Conservation (phyloP, 2,113 vertebrate genomes). For the Apteryx mantelli region DNA sequence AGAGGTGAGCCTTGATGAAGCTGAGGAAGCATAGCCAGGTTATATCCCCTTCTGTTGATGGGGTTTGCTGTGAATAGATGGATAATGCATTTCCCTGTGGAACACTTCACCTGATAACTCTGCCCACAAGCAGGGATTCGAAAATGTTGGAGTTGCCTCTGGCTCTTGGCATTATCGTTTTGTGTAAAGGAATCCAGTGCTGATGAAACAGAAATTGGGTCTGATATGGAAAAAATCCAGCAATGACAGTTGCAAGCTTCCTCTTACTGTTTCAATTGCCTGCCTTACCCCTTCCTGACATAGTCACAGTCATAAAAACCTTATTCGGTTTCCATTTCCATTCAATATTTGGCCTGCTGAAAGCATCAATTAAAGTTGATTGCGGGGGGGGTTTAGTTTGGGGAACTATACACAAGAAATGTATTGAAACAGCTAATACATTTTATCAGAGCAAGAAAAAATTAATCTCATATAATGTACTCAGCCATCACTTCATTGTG, state of each 20-base stretch:
- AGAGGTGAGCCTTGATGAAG: background rate
- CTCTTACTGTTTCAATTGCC: background rate
- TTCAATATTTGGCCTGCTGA: background rate
- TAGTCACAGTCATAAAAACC: background rate
- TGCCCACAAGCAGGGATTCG: background rate
- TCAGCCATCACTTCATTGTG: background rate
- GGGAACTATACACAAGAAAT: background rate
- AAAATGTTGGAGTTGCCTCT: background rate
- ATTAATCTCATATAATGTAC: rapidly evolving
- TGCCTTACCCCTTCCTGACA: background rate
- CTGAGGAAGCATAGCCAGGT: background rate
- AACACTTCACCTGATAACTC: background rate
- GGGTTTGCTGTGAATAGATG: background rate
- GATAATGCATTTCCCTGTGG: background rate
- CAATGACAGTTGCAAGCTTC: background rate
- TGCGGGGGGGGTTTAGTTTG: background rate
- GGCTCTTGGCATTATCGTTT: background rate
- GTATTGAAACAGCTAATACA: background rate
- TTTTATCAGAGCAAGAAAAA: conserved; percentile 14
- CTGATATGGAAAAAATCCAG: background rate
- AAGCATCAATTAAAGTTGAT: background rate
- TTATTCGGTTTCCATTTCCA: background rate
- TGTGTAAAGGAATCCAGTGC: background rate
- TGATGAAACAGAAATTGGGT: background rate
- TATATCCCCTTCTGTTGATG: background rate